Conservation (phyloP, 2,113 vertebrate genomes). For the Alligator mississippiensis region DNA sequence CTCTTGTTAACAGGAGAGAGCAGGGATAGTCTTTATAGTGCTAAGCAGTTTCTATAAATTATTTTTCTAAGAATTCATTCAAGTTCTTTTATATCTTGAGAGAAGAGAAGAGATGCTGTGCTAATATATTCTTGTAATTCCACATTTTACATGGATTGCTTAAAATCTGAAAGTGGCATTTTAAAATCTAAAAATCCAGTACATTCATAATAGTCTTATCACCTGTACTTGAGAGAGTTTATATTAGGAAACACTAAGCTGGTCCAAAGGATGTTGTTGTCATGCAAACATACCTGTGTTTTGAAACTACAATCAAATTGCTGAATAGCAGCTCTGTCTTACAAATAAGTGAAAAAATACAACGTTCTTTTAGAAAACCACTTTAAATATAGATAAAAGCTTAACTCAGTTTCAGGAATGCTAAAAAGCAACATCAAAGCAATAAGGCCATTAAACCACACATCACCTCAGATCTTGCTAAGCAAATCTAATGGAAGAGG, state of each 20-base stretch:
- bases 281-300: slow-evolving; percentile 8
- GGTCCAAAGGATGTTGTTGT: not conserved
- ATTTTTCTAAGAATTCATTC: not conserved
- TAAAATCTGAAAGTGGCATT: not conserved
- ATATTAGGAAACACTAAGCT: not conserved
- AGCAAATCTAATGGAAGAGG: slow-evolving; percentile 31
- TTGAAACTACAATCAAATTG: slow-evolving; percentile 27
- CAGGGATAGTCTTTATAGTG: not conserved
- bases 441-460: slow-evolving; percentile 48
- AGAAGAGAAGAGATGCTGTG: not conserved
- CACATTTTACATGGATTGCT: not conserved
- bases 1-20: not conserved
- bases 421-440: slow-evolving; percentile 1
- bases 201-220: not conserved
- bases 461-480: slow-evolving; percentile 37
- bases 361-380: slow-evolving; percentile 26
- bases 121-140: not conserved
- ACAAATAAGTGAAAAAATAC: slow-evolving; percentile 10
- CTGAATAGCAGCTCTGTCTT: not conserved
- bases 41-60: not conserved
- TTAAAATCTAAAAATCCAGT: not conserved
- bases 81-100: not conserved
- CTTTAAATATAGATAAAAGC: slow-evolving; percentile 13
- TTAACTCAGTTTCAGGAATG: slow-evolving; percentile 35
- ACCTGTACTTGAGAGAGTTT: not conserved